Conservation (phyloP, 2,797 vertebrate species). For the Rhynchotus rufescens region DNA sequence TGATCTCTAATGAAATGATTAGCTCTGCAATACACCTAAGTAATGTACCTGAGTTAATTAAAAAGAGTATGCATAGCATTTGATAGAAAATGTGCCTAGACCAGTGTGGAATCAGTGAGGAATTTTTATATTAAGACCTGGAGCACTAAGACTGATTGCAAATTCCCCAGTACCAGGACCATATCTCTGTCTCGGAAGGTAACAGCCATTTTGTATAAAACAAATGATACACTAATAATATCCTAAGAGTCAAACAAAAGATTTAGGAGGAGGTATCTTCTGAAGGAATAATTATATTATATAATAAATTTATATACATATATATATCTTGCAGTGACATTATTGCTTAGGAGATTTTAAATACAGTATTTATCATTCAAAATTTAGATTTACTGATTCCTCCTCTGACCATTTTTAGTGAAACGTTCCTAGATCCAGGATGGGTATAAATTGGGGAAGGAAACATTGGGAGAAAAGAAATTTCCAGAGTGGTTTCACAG, state of each 20-base stretch:
- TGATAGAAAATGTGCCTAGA: neutral
- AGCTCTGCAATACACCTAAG: neutral
- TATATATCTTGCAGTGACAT: neutral
- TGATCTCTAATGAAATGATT: neutral
- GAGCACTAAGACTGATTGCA: neutral
- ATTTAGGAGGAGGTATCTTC: fast-evolving
- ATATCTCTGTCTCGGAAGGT: neutral
- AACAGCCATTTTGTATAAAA: neutral
- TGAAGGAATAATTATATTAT: neutral
- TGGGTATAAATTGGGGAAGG: neutral
- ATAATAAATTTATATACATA: neutral
- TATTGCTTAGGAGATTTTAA: neutral
- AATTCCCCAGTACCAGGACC: neutral
- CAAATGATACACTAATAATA: neutral
- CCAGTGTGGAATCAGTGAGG: neutral
- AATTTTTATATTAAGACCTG: neutral
- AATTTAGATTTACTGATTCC: neutral
- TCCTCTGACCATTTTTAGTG: neutral
- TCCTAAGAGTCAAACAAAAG: neutral
- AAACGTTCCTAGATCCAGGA: neutral
- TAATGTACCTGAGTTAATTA: neutral
- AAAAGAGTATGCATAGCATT: neutral
- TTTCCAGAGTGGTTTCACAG: neutral
- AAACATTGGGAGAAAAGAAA: neutral
- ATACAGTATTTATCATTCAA: neutral